Percentiles rank a stretch among this genome's conserved stretches.
Evolutionary conservation across 2,797 vertebrate species (phyloP).

Genomic region (Tachyglossus aculeatus): DNA sequence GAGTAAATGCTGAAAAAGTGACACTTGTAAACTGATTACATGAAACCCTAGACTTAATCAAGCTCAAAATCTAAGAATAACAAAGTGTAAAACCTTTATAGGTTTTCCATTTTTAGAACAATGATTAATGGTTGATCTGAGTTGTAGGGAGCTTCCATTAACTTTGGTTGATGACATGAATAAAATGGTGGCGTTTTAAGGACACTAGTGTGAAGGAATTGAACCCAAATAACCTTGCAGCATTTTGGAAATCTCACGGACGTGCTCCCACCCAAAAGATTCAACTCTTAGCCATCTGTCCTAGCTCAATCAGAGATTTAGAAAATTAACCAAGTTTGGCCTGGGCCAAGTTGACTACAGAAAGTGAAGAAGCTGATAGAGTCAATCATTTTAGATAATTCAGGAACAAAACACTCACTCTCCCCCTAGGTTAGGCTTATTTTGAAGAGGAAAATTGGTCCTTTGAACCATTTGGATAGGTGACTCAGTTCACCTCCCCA

Average conservation of each 20-base stretch:
- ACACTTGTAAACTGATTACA: not conserved
- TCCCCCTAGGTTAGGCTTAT: too few species aligned
- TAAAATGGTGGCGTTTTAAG: not conserved
- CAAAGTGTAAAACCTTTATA: not conserved
- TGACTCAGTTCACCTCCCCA: too few species aligned
- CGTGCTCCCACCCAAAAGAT: constrained; percentile 5
- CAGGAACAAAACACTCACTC: too few species aligned
- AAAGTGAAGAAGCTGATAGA: too few species aligned
- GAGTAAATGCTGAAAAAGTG: not conserved
- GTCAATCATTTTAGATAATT: too few species aligned
- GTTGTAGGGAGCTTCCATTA: not conserved
- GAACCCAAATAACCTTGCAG: too few species aligned
- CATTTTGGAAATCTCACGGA: too few species aligned
- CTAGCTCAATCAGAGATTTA: constrained; percentile 36
- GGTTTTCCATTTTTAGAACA: not conserved
- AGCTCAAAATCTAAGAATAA: not conserved
- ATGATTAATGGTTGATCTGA: not conserved
- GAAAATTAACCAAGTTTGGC: constrained; percentile 41
- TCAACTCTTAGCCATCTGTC: constrained; percentile 3
- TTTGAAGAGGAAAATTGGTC: too few species aligned
- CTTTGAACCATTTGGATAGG: too few species aligned
- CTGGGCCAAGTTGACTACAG: too few species aligned
- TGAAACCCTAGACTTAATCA: not conserved
- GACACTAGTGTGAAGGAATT: constrained; percentile 14
- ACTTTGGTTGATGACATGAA: constrained; percentile 4